Base-by-base conservation (phyloP, 1,140 invertebrate species). In the Drosophila orosa region DNA sequence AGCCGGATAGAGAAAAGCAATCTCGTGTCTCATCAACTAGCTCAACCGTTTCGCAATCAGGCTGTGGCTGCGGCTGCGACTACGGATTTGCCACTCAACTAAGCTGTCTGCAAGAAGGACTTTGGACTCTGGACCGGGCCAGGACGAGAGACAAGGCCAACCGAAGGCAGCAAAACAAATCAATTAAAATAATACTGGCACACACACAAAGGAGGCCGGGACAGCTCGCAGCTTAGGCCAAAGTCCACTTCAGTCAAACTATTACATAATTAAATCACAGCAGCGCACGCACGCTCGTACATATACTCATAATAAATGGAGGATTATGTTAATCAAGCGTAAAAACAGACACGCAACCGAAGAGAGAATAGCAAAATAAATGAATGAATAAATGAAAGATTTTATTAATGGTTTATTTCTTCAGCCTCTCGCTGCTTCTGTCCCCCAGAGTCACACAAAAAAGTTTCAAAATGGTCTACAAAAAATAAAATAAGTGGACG, bases 311-410 rank as follows among this genome's bases (percentile, higher is more conserved):
- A 84, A 89, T 89, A 89, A 89, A 89, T 84, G 84, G 80, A 80
- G 84, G 84, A 89, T 89, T 89, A 89, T 89, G 84, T 89, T 89
- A 89, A 89, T 89, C 84, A 89, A 89, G 84, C 84, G 87, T 77
- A 89, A 89, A 81, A 83, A 83, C 75, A 87, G 78, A 77, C 78
- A 87, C 73, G 82, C 82, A 78, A 54, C 69, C 63, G 27, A 63
- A 50, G 33, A 57, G 24, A 40, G 44, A 67, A 44, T 25, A 57
- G 59, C 44, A 52, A 89, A 83, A 89, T 74, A 85, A 87, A 89
- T 87, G 84, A 79, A 83, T 80, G 86, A 89, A 89, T 89, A 78
- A 89, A 84, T 80, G 84, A 84, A 89, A 89, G 65, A 89, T 89
- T 84, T 89, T 89, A 89, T 89, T 89, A 89, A 89, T 89, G 84